Conservation (phyloP, 2,797 vertebrate genomes). For the Brotula barbata region DNA sequence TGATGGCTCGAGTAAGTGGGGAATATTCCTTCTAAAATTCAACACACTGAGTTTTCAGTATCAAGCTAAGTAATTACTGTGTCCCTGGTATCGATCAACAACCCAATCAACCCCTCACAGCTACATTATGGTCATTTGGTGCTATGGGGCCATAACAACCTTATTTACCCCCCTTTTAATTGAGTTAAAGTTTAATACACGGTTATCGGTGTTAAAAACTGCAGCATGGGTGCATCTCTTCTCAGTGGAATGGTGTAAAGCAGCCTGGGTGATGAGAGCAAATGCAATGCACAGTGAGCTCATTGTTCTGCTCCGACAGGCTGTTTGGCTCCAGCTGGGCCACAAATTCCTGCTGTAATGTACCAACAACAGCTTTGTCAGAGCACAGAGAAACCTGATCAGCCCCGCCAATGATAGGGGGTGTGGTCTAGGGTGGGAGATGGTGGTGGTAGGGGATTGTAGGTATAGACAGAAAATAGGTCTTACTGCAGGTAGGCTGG, state of each 20-base stretch:
- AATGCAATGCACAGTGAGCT: constrained; percentile 14
- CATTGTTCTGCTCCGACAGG: constrained; percentile 31
- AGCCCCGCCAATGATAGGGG: constrained; percentile 1
- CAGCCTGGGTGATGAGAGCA: constrained; percentile 10
- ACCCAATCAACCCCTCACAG: constrained; percentile 6
- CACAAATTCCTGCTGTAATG: constrained; percentile 18
- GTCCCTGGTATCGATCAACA: constrained; percentile 1
- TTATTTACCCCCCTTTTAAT: constrained; percentile 21
- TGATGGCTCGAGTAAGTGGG: background rate
- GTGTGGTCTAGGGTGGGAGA: background rate
- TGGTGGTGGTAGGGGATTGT: too few species aligned
- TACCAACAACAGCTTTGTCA: constrained; percentile 12
- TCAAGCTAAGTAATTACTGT: constrained; percentile 6
- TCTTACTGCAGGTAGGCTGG: background rate
- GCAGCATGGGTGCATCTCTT: background rate
- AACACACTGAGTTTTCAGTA: constrained; percentile 16
- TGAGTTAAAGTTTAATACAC: constrained; percentile 30
- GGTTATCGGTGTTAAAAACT: constrained; percentile 12
- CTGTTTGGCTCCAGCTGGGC: constrained; percentile 12
- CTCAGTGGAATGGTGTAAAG: constrained; percentile 12
- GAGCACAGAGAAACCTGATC: constrained; percentile 23
- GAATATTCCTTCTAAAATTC: constrained; percentile 1
- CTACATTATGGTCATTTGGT: constrained; percentile 26
- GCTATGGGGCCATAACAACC: background rate
- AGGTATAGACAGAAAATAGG: background rate